Evolutionary conservation across 2,797 vertebrate genomes (phyloP).

Genomic region (Lepidocolaptes lacrymiger): DNA sequence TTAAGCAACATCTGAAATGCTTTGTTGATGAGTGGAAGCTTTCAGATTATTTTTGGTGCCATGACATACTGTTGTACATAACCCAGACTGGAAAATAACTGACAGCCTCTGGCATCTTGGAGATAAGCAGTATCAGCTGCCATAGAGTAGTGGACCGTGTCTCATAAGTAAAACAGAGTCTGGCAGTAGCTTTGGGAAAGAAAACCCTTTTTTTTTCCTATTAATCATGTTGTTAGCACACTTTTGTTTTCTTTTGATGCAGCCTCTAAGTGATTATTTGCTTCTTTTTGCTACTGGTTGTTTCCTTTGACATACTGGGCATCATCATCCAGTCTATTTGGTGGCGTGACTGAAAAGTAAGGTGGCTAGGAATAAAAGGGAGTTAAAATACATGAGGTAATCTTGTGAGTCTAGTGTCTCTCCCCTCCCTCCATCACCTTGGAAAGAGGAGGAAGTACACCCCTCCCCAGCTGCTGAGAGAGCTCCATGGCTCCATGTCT

Average conservation of each 20-base stretch:
- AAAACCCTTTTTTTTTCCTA: not conserved
- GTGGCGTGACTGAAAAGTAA: not conserved
- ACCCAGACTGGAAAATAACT: not conserved
- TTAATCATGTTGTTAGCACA: not conserved
- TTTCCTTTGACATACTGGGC: not conserved
- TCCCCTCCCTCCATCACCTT: not conserved
- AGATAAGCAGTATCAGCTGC: not conserved
- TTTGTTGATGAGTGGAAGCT: constrained; percentile 2
- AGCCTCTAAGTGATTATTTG: not conserved
- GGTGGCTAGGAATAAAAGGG: not conserved
- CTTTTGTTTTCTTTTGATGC: not conserved
- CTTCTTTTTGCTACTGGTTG: not conserved
- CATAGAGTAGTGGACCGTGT: not conserved
- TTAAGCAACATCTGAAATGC: not conserved
- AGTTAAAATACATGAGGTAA: not conserved
- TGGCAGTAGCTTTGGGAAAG: not conserved
- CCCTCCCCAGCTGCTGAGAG: not conserved
- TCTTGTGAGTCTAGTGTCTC: not conserved
- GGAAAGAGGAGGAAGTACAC: not conserved
- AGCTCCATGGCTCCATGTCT: fast-evolving
- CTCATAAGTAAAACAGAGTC: not conserved
- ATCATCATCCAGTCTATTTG: not conserved
- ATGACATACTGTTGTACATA: not conserved
- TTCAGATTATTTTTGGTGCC: constrained; percentile 5
- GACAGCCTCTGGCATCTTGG: not conserved